phyloP scores from a whole-genome alignment of 2,888 invertebrate species.

The Reticulitermes lucifugus region DNA sequence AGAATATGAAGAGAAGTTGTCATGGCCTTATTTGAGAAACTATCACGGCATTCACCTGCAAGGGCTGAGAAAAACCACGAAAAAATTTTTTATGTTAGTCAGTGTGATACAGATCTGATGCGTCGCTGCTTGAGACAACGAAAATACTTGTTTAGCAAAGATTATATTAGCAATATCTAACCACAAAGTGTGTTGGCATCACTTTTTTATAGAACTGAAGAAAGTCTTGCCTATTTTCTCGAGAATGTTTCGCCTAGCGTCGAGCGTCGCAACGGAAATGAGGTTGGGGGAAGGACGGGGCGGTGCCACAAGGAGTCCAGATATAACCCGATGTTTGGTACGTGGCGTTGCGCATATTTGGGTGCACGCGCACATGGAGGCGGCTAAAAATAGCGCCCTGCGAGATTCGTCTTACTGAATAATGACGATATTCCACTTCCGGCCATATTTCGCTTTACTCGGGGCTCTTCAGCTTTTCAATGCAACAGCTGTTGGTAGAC shows the following conservation, averaged over 20 bases:
- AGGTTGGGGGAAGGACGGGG: neutral
- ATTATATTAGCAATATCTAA: too few relatives aligned
- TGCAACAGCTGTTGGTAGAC: neutral
- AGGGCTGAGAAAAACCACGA: too few relatives aligned
- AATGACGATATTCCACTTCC: neutral
- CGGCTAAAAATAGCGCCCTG: neutral
- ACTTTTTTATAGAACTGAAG: too few relatives aligned
- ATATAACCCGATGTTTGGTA: neutral
- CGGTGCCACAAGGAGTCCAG: neutral
- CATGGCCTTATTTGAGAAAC: too few relatives aligned
- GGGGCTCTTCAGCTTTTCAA: neutral
- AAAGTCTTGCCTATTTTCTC: neutral
- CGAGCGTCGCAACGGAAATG: neutral
- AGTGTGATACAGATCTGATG: too few relatives aligned
- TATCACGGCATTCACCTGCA: too few relatives aligned
- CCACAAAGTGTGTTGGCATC: too few relatives aligned
- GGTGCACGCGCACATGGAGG: neutral
- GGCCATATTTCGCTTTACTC: neutral
- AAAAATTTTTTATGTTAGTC: too few relatives aligned
- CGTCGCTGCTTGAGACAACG: too few relatives aligned
- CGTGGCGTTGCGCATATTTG: neutral
- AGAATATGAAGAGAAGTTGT: too few relatives aligned
- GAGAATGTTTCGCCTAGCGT: neutral
- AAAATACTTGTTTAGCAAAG: too few relatives aligned
- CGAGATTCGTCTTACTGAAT: neutral